Evolutionary conservation across 2,888 invertebrate species (phyloP).

Genomic region (Crocallis elinguaria): DNA sequence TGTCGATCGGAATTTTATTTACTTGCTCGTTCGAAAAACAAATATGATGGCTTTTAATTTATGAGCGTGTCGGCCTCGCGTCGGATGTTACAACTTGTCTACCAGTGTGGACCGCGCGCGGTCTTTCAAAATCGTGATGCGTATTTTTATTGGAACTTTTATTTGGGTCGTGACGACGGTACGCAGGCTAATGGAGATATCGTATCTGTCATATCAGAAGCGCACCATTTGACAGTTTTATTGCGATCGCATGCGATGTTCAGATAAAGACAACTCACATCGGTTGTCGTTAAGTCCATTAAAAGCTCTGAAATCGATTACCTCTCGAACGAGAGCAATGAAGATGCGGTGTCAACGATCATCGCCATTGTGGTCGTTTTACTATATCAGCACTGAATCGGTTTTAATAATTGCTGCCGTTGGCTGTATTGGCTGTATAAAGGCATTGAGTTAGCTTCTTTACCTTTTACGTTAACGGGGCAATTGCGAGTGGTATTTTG

Average conservation of each 20-base stretch:
- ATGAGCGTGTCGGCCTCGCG: constrained; percentile 64
- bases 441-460: constrained; percentile 47
- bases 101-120: constrained; percentile 41
- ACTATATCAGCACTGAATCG: constrained; percentile 35
- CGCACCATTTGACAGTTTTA: constrained; percentile 77
- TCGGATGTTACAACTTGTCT: constrained; percentile 53
- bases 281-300: constrained; percentile 46
- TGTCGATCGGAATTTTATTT: constrained; percentile 77
- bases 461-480: constrained; percentile 48
- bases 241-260: constrained; percentile 68
- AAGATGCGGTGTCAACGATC: constrained; percentile 35
- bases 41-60: constrained; percentile 82
- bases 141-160: constrained; percentile 61
- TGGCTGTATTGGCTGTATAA: constrained; percentile 44
- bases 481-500: constrained; percentile 52
- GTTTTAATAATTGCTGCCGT: constrained; percentile 32
- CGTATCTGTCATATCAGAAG: constrained; percentile 75
- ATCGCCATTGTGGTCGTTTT: constrained; percentile 35
- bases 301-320: constrained; percentile 38
- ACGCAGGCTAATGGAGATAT: constrained; percentile 76
- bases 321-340: constrained; percentile 32
- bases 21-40: constrained; percentile 74
- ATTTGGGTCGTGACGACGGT: constrained; percentile 70
- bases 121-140: constrained; percentile 61
- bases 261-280: constrained; percentile 62